Conservation (phyloP, 2,888 invertebrate genomes). For the Chalcosyrphus nemorum region DNA sequence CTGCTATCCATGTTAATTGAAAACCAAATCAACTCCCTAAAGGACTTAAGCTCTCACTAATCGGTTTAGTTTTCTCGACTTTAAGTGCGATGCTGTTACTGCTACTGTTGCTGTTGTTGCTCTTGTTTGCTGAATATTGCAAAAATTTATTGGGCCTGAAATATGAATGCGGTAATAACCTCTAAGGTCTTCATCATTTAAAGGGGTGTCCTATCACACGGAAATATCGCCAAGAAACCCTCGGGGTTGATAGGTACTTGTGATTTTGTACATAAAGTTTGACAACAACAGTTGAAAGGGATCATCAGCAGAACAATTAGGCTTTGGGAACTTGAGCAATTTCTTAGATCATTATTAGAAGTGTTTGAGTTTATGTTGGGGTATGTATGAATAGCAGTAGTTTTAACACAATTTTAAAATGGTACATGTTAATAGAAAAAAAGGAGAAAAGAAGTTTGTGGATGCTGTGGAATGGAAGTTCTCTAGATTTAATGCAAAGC, state of each 20-base stretch:
- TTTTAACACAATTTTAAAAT: too few species aligned
- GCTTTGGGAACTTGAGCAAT: conserved; percentile 2
- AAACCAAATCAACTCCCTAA: conserved; percentile 59
- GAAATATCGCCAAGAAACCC: neutral
- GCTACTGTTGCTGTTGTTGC: neutral
- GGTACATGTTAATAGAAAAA: too few species aligned
- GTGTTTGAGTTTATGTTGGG: neutral
- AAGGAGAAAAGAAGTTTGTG: too few species aligned
- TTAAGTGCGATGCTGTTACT: conserved; percentile 25
- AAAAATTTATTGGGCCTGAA: conserved; percentile 35
- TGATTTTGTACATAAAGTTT: neutral
- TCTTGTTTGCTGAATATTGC: conserved; percentile 5
- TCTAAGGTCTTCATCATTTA: conserved; percentile 20
- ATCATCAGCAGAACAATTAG: conserved; percentile 26
- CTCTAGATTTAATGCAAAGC: too few species aligned
- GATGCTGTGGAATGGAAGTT: too few species aligned
- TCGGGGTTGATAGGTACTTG: neutral
- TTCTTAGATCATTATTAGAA: neutral
- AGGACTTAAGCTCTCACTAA: conserved; percentile 49
- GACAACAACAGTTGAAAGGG: conserved; percentile 3
- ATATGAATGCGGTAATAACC: conserved; percentile 44
- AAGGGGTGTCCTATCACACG: neutral
- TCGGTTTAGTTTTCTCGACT: conserved; percentile 62
- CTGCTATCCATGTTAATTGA: conserved; percentile 60
- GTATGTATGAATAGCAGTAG: too few species aligned